Conservation (phyloP, 1,140 invertebrate species). For the Limonius californicus region DNA sequence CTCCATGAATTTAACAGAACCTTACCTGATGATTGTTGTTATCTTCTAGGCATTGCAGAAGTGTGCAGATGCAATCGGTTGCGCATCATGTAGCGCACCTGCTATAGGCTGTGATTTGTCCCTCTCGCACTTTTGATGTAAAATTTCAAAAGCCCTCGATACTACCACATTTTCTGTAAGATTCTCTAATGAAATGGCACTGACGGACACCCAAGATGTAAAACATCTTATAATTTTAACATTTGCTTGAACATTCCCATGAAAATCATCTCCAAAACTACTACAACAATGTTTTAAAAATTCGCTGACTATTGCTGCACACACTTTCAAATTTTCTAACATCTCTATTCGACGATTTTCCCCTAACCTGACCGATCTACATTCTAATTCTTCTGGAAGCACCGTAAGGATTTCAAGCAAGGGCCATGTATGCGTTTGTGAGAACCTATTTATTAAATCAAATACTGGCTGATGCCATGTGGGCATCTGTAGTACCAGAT, state of each 20-base stretch:
- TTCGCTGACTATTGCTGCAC: constrained; percentile 63
- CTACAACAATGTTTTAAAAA: constrained; percentile 73
- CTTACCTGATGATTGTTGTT: constrained; percentile 58
- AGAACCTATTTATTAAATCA: constrained; percentile 71
- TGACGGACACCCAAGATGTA: constrained; percentile 74
- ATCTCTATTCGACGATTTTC: constrained; percentile 86
- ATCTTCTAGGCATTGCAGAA: constrained; percentile 75
- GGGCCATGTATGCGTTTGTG: constrained; percentile 67
- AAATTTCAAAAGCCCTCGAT: constrained; percentile 64
- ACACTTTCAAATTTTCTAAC: constrained; percentile 67
- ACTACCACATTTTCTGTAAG: constrained; percentile 66
- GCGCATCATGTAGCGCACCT: constrained; percentile 80
- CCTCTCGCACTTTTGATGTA: constrained; percentile 51
- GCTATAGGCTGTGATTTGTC: constrained; percentile 51
- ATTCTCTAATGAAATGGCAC: constrained; percentile 63
- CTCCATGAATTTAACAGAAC: no score
- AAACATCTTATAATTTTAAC: constrained; percentile 70
- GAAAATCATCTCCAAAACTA: constrained; percentile 51
- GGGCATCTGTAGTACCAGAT: constrained; percentile 91
- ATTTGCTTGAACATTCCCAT: constrained; percentile 53
- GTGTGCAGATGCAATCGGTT: constrained; percentile 85
- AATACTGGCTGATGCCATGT: constrained; percentile 85
- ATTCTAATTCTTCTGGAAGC: constrained; percentile 93
- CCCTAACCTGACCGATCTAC: constrained; percentile 77
- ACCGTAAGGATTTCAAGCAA: constrained; percentile 89